A percentile compares a stretch with the other conserved stretches of the same genome.
Evolutionary conservation across 2,888 invertebrate species (phyloP).

Genomic region (Limenitis camilla): DNA sequence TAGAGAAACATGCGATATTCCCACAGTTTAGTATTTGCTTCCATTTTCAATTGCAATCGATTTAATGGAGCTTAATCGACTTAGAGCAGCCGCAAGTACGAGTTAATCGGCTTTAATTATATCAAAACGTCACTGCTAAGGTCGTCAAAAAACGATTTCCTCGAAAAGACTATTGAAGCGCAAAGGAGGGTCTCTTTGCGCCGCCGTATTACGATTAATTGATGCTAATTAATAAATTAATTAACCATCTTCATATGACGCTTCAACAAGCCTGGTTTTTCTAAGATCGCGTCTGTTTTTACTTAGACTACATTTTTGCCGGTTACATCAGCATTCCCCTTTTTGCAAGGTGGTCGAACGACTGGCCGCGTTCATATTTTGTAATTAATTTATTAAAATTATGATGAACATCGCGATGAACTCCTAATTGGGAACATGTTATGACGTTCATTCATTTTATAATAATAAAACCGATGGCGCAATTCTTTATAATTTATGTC

Average conservation of each 20-base stretch:
- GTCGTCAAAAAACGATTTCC: slow-evolving; percentile 45
- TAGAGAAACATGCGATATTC: slow-evolving; percentile 41
- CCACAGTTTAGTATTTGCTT: slow-evolving; percentile 24
- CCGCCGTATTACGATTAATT: slow-evolving; percentile 61
- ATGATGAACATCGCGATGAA: slow-evolving; percentile 23
- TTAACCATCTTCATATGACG: slow-evolving; percentile 67
- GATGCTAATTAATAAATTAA: slow-evolving; percentile 72
- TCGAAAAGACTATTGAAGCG: slow-evolving; percentile 57
- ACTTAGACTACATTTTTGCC: slow-evolving; percentile 51
- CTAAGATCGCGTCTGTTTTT: slow-evolving; percentile 38
- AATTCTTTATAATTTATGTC: slow-evolving; percentile 47
- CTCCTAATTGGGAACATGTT: slow-evolving; percentile 47
- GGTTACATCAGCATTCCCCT: slow-evolving; percentile 43
- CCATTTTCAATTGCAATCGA: slow-evolving; percentile 12
- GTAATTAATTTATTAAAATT: slow-evolving; percentile 56
- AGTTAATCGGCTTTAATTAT: slow-evolving; percentile 39
- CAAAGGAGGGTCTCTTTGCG: slow-evolving; percentile 42
- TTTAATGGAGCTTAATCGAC: slow-evolving; percentile 23
- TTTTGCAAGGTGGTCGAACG: slow-evolving; percentile 34
- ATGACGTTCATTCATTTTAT: slow-evolving; percentile 41
- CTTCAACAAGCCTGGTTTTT: slow-evolving; percentile 56
- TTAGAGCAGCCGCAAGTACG: slow-evolving; percentile 43
- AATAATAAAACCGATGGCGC: slow-evolving; percentile 40
- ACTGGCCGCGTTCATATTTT: slow-evolving; percentile 20
- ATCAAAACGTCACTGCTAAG: slow-evolving; percentile 38